Base-by-base conservation (phyloP, 2,113 vertebrate genomes). In the Semicossyphus pulcher region DNA sequence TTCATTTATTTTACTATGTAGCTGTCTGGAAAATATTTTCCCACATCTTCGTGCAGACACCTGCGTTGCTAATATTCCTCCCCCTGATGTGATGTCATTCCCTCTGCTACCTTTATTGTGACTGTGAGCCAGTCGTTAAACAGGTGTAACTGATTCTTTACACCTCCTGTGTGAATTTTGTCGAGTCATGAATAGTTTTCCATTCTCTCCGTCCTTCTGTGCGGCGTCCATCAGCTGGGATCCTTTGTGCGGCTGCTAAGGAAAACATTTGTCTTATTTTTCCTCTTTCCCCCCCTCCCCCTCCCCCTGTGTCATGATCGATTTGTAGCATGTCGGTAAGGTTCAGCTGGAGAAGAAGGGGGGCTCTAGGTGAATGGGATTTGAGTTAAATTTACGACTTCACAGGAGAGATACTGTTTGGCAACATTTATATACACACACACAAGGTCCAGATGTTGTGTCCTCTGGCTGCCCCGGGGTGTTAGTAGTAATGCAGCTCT, bases 371-470 rank as follows among this genome's bases (percentile, higher is more conserved):
- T 87, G 66, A 78, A 67, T 51, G 76, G 64, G 71, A 80, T 80
- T 66, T 62, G 23, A 74, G 72, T 69, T 65, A 60, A 34, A 86
- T 89, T 79, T 84, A 87, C 49, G 56, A 31, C 61, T 65, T 48
- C 18, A 64, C 59, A 62, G 49, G 41, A 79, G 78, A 68, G 51
- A 81, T 84, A 78, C 63, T 68, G 62, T 86, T 88, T 89, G 83
- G 76, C 81, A 86, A 75, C 72, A 54, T 79, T 70, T 68, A 37
- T 69, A 76, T 34, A 72, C 32, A 82, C 58, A 61, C 64, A 74
- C 64, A 72, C 57, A 58, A 54, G 51, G 63, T 86, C 88, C 88
- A 91, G 89, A 91, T 91, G 90, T 81, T 72, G 78, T 82, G 85
- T 91, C 86, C 89, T 88, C 75, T 90, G 86, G 85, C 80, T 67